Percentiles rank a stretch among this genome's conserved stretches.
These are phyloP conservation scores for Busseola fusca DNA, from an alignment of 2,888 invertebrate genomes.

Conservation along the genomic window DNA sequence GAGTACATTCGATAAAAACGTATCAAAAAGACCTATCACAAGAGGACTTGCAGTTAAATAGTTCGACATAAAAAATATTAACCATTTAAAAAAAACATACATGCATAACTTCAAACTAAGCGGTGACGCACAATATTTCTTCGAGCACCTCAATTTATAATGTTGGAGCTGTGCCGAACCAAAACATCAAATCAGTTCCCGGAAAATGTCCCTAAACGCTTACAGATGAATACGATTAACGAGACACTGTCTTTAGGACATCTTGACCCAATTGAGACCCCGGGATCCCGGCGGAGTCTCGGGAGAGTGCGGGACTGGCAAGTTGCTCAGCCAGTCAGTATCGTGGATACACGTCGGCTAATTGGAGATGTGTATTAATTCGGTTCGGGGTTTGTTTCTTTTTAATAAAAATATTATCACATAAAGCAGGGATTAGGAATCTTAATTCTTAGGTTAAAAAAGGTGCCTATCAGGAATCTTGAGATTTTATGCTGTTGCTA, in stretches of 20 bases:
- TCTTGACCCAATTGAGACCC: conserved; percentile 57
- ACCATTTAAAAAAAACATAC: background rate
- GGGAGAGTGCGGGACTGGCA: conserved; percentile 14
- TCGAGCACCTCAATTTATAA: conserved; percentile 38
- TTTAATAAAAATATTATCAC: background rate
- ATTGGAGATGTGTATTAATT: conserved; percentile 7
- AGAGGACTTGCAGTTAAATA: conserved; percentile 13
- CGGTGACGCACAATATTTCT: conserved; percentile 21
- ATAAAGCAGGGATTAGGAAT: too few species aligned
- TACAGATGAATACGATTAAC: conserved; percentile 61
- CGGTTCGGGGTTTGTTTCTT: background rate
- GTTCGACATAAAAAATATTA: conserved; percentile 19
- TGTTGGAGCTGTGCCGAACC: conserved; percentile 8
- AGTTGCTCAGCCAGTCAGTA: conserved; percentile 26
- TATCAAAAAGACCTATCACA: conserved; percentile 12
- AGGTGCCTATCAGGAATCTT: background rate
- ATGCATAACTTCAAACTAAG: conserved; percentile 1
- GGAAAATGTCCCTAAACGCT: conserved; percentile 55
- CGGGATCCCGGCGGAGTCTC: conserved; percentile 8
- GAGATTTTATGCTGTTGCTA: background rate
- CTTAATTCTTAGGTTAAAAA: too few species aligned
- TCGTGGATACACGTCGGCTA: conserved; percentile 17
- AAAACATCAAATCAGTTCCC: conserved; percentile 43
- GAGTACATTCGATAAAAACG: background rate
- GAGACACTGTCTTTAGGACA: conserved; percentile 50